Percentiles rank a stretch among this genome's conserved stretches.
Evolutionary conservation across 2,797 vertebrate species (phyloP).

Genomic region (Scyliorhinus canicula): DNA sequence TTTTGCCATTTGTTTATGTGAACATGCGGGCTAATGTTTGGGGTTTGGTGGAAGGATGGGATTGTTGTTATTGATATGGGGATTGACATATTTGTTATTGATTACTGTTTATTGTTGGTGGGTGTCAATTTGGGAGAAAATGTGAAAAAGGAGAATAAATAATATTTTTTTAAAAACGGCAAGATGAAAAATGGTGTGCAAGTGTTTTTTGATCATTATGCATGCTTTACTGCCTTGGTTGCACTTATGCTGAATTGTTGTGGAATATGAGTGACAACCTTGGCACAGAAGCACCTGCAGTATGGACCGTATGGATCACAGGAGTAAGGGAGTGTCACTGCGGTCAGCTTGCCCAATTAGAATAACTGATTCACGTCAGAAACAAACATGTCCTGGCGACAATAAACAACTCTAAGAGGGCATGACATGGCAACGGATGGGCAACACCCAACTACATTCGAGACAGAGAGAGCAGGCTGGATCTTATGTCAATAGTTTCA

Average conservation of each 20-base stretch:
- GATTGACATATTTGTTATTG: no score
- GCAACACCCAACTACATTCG: neutral
- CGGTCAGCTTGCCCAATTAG: neutral
- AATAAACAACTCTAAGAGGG: neutral
- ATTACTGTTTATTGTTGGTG: no score
- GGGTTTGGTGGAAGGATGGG: no score
- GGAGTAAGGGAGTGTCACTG: neutral
- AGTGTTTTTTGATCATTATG: neutral
- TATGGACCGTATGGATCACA: neutral
- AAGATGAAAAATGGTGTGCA: neutral
- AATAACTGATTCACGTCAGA: neutral
- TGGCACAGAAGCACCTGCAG: no score
- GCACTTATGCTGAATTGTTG: no score
- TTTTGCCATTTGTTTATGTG: no score
- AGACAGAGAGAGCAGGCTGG: neutral
- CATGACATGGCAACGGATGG: neutral
- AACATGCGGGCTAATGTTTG: no score
- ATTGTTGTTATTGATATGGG: no score
- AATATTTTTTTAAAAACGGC: no score
- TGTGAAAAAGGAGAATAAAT: no score
- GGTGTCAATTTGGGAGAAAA: no score
- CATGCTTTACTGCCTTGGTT: neutral
- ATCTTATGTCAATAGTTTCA: neutral
- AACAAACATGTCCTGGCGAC: neutral
- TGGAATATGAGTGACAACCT: no score